Conservation (phyloP, 2,888 invertebrate species). For the Conchocele bisecta region DNA sequence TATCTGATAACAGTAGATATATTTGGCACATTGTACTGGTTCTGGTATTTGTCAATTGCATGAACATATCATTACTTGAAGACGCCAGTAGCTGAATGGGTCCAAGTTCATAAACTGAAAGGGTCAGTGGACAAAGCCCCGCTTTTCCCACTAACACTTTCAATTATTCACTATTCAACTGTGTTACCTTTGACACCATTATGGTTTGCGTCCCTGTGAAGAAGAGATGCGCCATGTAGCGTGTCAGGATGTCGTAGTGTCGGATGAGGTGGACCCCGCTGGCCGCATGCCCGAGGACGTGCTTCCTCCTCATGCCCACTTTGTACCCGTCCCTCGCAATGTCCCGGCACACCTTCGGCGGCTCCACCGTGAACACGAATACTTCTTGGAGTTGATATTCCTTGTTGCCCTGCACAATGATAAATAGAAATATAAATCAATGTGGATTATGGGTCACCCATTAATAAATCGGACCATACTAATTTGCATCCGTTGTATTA, state of each 20-base stretch:
- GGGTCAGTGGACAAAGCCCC: not conserved
- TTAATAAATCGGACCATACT: no score
- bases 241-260: constrained; percentile 56
- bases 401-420: constrained; percentile 40
- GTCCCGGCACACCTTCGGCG: constrained; percentile 46
- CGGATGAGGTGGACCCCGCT: constrained; percentile 59
- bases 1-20: no score
- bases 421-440: not conserved
- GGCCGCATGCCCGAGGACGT: constrained; percentile 58
- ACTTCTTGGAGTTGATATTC: constrained; percentile 40
- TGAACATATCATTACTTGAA: no score
- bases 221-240: constrained; percentile 52
- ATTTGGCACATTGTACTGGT: no score
- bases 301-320: constrained; percentile 44
- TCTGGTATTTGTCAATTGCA: no score
- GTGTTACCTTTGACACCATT: constrained; percentile 54
- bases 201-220: constrained; percentile 35
- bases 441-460: no score
- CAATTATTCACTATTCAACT: not conserved
- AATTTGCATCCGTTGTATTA: no score
- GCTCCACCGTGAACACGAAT: constrained; percentile 48
- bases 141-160: not conserved
- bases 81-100: no score
- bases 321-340: constrained; percentile 52
- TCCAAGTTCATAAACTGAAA: no score